A percentile compares a stretch with the other conserved stretches of the same genome.
Evolutionary conservation across 2,113 vertebrate genomes (phyloP).

Genomic region (Mustelus asterias): DNA sequence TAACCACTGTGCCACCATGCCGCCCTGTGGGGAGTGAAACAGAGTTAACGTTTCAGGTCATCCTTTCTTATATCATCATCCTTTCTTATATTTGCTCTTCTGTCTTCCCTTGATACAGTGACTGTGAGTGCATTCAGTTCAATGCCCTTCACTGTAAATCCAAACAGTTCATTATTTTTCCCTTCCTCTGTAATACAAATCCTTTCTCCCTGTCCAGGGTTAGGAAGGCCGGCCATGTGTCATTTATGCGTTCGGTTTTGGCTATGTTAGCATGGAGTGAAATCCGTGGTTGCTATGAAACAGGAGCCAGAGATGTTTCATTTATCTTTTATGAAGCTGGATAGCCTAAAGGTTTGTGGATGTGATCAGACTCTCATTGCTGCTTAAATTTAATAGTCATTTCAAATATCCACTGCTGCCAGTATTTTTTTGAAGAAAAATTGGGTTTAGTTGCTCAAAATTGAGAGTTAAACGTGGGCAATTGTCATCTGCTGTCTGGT

Average conservation of each 20-base stretch:
- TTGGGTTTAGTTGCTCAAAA: neutral
- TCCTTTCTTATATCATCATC: neutral
- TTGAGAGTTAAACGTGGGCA: neutral
- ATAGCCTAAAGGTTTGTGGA: constrained; percentile 20
- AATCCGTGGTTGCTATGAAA: constrained; percentile 31
- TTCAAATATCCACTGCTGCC: neutral
- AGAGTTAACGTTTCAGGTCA: neutral
- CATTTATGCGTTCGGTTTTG: neutral
- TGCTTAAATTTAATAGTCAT: neutral
- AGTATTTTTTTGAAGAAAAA: constrained; percentile 1
- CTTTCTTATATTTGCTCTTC: neutral
- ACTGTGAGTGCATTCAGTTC: too few species aligned
- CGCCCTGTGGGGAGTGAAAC: too few species aligned
- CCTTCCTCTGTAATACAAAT: neutral
- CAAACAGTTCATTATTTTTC: neutral
- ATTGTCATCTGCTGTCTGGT: neutral
- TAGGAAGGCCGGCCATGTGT: neutral
- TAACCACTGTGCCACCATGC: too few species aligned
- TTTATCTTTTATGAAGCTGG: constrained; percentile 24
- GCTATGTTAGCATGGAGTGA: neutral
- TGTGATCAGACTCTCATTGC: neutral
- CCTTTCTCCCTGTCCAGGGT: neutral
- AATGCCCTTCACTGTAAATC: neutral
- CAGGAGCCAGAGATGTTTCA: constrained; percentile 13
- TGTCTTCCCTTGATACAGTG: neutral